Percentiles rank a stretch among this genome's conserved stretches.
Conservation (phyloP, 1,140 invertebrate species). For the Oscheius sp. region DNA sequence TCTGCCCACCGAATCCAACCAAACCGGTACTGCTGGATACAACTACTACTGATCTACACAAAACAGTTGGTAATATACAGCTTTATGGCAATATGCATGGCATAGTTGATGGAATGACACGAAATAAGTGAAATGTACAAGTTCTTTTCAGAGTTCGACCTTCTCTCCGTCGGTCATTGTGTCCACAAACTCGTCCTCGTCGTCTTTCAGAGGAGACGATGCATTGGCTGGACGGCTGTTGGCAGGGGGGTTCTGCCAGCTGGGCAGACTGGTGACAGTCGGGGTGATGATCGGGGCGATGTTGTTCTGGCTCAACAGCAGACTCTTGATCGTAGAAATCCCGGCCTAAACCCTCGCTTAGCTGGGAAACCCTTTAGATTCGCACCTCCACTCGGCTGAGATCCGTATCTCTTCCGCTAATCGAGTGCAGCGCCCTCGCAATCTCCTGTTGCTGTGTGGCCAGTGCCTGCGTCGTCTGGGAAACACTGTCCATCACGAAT, state of each 20-base stretch:
- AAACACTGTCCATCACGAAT: constrained; percentile 38
- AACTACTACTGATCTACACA: too few relatives aligned
- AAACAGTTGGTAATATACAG: too few relatives aligned
- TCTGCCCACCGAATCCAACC: too few relatives aligned
- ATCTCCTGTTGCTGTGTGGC: constrained; percentile 31
- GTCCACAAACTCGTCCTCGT: constrained; percentile 1
- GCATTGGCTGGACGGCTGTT: neutral
- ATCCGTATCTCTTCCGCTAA: constrained; percentile 29
- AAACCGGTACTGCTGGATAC: too few relatives aligned
- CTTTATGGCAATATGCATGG: too few relatives aligned
- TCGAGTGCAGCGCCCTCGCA: constrained; percentile 14
- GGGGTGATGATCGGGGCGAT: constrained; percentile 26
- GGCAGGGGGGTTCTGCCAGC: constrained; percentile 2
- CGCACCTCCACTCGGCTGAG: constrained; percentile 16
- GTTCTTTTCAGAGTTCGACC: too few relatives aligned
- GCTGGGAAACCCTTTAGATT: neutral
- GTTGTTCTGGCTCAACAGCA: constrained; percentile 27
- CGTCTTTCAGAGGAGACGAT: neutral
- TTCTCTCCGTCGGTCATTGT: too few relatives aligned
- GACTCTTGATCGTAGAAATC: constrained; percentile 31
- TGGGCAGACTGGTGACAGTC: constrained; percentile 12
- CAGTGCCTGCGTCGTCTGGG: constrained; percentile 26
- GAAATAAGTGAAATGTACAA: too few relatives aligned
- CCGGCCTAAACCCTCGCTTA: constrained; percentile 8
- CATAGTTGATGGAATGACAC: too few relatives aligned